Evolutionary conservation across 2,113 vertebrate genomes (phyloP), one percentile per base, ranked within the genome.

Genomic region (Bos javanicus): DNA sequence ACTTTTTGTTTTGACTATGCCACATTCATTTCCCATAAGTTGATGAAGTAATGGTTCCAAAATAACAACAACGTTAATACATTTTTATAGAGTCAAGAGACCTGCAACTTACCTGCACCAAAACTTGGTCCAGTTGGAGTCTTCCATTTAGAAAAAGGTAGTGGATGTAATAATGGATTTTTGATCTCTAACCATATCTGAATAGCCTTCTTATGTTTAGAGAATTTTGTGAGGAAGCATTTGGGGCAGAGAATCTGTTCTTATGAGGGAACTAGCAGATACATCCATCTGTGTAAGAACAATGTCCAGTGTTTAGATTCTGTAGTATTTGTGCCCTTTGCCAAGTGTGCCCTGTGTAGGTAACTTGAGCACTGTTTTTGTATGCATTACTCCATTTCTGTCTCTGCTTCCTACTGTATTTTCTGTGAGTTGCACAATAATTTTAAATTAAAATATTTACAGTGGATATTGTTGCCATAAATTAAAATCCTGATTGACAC

Each of bases 91-190:
- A 50, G 11, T 90, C 11, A n/a, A 94, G 1, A 6, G 13, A 93
- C 2, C 19, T 76, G 28, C 23, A 76, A 80, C 6, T 78, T 87
- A 39, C 59, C 46, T 86, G 16, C 13, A 89, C 17, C 25, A 46
- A 93, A 87, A 85, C 4, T 25, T 3, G 21, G 17, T 54, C 11
- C 4, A 90, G 4, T 28, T 64, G 8, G 36, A 80, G 0, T n/a
- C 28, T 59, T 67, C 10, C 15, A 59, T 57, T 78, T 90, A 7
- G 17, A 84, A 96, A 95, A 87, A 71, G 76, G 60, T 17, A 94
- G 17, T 48, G 11, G 3, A 46, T 83, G 2, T 56, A 36, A 28
- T 5, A 33, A 28, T 30, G 23, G 14, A 46, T 12, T 60, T 97
- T 48, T 71, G 17, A n/a, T 48, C 21, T 83, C 2, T 81, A 67